These are phyloP conservation scores for Ramphastos sulfuratus DNA, from an alignment of 2,113 vertebrate species.

Conservation along the genomic window DNA sequence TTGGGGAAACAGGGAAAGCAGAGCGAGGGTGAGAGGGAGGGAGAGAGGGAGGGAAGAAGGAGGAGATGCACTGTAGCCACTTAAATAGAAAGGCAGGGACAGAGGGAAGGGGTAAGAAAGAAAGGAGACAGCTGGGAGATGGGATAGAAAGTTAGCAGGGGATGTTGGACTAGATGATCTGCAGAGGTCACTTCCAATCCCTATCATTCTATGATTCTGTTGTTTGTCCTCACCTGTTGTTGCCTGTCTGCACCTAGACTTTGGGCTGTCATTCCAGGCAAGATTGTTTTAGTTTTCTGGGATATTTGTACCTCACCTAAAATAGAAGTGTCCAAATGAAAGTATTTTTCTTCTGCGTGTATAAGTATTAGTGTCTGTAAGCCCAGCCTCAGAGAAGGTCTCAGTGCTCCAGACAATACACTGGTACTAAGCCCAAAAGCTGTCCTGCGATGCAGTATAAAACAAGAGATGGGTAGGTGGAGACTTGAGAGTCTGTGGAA, in stretches of 20 bases:
- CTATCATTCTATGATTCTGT: no score
- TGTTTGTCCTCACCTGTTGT: neutral
- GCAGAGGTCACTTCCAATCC: no score
- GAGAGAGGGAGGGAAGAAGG: no score
- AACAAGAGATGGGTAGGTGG: neutral
- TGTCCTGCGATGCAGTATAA: fast-evolving
- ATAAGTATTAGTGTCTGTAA: neutral
- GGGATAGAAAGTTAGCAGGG: neutral
- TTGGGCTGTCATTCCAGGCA: neutral
- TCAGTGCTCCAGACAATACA: neutral
- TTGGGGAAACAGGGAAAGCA: neutral
- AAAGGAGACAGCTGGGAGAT: neutral
- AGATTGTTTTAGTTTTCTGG: neutral
- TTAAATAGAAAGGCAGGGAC: neutral
- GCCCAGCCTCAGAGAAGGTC: neutral
- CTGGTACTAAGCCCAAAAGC: neutral
- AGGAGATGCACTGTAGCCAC: no score
- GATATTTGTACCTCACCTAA: neutral
- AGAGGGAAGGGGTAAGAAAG: neutral
- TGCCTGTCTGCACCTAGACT: neutral
- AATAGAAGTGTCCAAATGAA: neutral
- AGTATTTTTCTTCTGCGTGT: neutral
- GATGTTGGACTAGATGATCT: no score
- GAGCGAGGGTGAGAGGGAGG: no score
- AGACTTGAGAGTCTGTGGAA: neutral